Evolutionary conservation across 2,797 vertebrate genomes (phyloP).

Genomic region (Cossypha heuglini): DNA sequence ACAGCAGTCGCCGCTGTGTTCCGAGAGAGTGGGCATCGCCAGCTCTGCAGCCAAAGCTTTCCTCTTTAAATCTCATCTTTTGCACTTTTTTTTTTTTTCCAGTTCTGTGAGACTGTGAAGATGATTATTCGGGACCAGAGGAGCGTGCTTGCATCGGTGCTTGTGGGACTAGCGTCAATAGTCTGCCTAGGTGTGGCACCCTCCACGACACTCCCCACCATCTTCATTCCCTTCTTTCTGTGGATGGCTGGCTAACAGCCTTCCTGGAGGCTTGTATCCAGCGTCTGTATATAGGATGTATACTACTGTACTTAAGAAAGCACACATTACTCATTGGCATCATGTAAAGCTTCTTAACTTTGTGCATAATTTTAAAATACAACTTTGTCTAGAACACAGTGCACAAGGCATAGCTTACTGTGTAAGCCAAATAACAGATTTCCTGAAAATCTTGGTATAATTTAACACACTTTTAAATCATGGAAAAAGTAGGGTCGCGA

Average conservation of each 20-base stretch:
- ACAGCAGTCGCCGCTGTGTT: fast-evolving
- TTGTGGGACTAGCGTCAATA: slow-evolving; percentile 79
- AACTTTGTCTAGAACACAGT: background rate
- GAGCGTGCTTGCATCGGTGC: slow-evolving; percentile 81
- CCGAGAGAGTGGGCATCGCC: background rate
- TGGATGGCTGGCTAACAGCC: slow-evolving; percentile 91
- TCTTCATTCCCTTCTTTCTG: slow-evolving; percentile 87
- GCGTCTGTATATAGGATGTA: slow-evolving; percentile 48
- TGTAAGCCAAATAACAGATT: slow-evolving; percentile 72
- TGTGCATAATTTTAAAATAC: slow-evolving; percentile 36
- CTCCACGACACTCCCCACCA: slow-evolving; percentile 77
- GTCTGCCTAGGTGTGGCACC: slow-evolving; percentile 81
- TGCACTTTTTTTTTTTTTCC: background rate
- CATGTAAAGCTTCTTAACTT: slow-evolving; percentile 16
- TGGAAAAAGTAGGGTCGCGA: background rate
- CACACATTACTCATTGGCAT: slow-evolving; percentile 7
- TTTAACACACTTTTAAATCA: background rate
- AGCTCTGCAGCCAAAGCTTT: background rate
- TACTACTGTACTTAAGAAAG: slow-evolving; percentile 68
- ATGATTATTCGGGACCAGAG: slow-evolving; percentile 89
- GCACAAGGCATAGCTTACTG: slow-evolving; percentile 67
- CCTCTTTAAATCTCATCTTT: background rate
- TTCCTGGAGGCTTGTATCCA: background rate
- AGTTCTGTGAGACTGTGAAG: slow-evolving; percentile 92
- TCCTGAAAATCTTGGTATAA: slow-evolving; percentile 54